Percentiles rank a stretch among this genome's conserved stretches.
Conservation (phyloP, 2,797 vertebrate genomes). For the Cyclopterus lumpus region DNA sequence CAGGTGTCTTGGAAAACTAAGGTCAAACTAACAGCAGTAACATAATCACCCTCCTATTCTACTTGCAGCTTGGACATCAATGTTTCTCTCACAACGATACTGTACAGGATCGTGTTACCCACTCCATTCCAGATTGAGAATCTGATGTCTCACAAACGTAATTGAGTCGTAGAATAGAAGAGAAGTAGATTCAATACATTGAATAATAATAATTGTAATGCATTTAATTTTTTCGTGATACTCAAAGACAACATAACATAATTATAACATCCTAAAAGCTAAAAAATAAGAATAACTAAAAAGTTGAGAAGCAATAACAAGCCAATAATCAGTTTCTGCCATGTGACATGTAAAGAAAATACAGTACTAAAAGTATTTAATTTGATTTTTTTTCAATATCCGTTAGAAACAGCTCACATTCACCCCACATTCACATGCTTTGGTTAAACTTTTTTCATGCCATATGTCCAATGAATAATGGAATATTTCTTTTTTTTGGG, state of each 20-base stretch:
- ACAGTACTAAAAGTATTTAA: too few species aligned
- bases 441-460: background rate
- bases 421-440: background rate
- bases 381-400: background rate
- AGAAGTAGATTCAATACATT: too few species aligned
- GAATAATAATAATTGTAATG: too few species aligned
- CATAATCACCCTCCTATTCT: constrained; percentile 35
- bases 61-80: background rate
- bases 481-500: background rate
- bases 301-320: background rate
- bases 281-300: too few species aligned
- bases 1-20: constrained; percentile 52
- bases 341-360: background rate
- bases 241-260: too few species aligned
- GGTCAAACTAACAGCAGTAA: constrained; percentile 42
- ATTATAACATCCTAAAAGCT: too few species aligned
- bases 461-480: background rate
- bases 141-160: background rate
- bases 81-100: background rate
- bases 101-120: constrained; percentile 1
- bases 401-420: background rate
- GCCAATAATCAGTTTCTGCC: background rate
- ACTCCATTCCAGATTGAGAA: background rate
- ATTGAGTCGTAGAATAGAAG: too few species aligned
- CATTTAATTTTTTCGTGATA: too few species aligned